Base-by-base conservation (phyloP, 2,113 vertebrate genomes). In the Acinonyx jubatus region DNA sequence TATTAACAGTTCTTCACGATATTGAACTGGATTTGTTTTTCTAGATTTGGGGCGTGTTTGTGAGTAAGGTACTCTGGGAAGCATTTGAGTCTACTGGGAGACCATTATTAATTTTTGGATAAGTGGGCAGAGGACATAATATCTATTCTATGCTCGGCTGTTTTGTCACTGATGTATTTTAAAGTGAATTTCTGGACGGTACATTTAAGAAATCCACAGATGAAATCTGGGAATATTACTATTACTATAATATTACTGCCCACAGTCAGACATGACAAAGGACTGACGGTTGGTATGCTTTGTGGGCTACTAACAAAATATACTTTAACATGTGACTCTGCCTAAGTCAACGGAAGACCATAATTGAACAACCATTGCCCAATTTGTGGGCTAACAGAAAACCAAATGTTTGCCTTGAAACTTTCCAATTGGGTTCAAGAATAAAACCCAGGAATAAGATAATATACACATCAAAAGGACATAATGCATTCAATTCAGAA, bases 401-500 rank as follows among this genome's bases (percentile, higher is more conserved):
- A 95, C 94, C 95, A 96, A 97, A 94, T 97, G 92, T 97, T 97
- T 97, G 95, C 91, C 88, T 96, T 95, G 61, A 91, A 93, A 97
- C 92, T 81, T 86, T 96, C 95, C 95, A 97, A 95, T 7, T 86
- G 48, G 73, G 61, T 85, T 98, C 88, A 91, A 94, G 83, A 97
- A 92, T 94, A 96, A 96, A 97, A 98, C 76, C 82, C 71, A 96
- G 68, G 76, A 93, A 82, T 57, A 97, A 31, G 87, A 91, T 92
- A 95, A 96, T 76, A 96, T 52, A 92, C 38, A 88, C 73, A 96
- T 94, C 92, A 88, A 86, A 94, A 18, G 3, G 71, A 96, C 80
- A 92, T 15, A 94, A 82, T 38, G 29, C n/a, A 82, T 31, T 78
- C 84, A 74, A 79, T 29, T 91, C 50, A 65, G 52, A 89, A 86